A percentile compares a stretch with the other conserved stretches of the same genome.
These are phyloP conservation scores for Seriola rivoliana DNA, from an alignment of 2,113 vertebrate genomes.

Conservation along the genomic window DNA sequence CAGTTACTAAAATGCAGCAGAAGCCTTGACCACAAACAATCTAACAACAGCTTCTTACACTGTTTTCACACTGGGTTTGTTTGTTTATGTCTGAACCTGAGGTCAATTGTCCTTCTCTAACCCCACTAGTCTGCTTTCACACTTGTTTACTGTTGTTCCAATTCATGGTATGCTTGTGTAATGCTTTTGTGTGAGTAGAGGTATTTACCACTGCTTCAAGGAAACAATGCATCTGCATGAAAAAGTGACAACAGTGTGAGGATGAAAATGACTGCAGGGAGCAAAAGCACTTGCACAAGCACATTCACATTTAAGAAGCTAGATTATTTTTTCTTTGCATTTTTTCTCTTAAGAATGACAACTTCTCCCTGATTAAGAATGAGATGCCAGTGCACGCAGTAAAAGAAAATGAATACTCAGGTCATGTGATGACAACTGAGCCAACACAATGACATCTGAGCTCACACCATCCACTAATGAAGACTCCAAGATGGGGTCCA, in stretches of 20 bases:
- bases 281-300: neutral
- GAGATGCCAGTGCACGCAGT: neutral
- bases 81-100: slow-evolving; percentile 36
- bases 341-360: too few species aligned
- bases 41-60: neutral
- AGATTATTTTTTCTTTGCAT: too few species aligned
- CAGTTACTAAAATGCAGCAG: neutral
- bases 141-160: slow-evolving; percentile 15
- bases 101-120: neutral
- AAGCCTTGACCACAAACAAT: slow-evolving; percentile 7
- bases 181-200: neutral
- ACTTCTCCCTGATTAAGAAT: neutral
- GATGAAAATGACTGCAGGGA: neutral
- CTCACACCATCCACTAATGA: too few species aligned
- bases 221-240: neutral
- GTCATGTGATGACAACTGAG: neutral
- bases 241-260: neutral
- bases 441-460: neutral
- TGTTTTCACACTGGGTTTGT: slow-evolving; percentile 47
- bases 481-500: neutral
- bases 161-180: neutral
- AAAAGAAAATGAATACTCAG: neutral
- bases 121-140: neutral
- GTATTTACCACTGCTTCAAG: neutral
- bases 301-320: too few species aligned